Evolutionary conservation across 2,797 vertebrate genomes (phyloP).

Genomic region (Intellagama lesueurii): DNA sequence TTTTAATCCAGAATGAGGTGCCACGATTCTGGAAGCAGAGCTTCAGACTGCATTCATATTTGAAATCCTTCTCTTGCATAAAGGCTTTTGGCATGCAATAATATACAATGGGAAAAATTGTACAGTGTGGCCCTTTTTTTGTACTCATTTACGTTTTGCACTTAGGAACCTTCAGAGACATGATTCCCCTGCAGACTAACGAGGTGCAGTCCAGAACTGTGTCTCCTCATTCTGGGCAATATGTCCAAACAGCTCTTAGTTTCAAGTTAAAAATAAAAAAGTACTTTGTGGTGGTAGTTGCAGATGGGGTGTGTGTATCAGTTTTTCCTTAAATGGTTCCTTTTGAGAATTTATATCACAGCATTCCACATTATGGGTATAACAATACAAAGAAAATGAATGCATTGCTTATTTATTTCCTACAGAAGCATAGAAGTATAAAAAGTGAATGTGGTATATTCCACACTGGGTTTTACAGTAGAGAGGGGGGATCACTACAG

Average conservation of each 20-base stretch:
- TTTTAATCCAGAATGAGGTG: background rate
- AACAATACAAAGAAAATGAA: slow-evolving; percentile 48
- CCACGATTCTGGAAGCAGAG: background rate
- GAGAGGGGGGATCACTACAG: slow-evolving; percentile 44
- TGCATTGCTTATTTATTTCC: slow-evolving; percentile 72
- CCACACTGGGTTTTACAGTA: slow-evolving; percentile 46
- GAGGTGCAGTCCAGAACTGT: background rate
- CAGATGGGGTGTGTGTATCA: background rate
- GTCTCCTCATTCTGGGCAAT: background rate
- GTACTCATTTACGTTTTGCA: background rate
- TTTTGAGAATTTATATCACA: slow-evolving; percentile 58
- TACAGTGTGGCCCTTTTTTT: background rate
- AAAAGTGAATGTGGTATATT: slow-evolving; percentile 63
- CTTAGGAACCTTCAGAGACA: background rate
- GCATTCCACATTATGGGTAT: slow-evolving; percentile 67
- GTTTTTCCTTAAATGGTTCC: slow-evolving; percentile 35
- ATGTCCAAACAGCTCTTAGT: background rate
- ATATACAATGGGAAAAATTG: background rate
- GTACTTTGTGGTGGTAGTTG: background rate
- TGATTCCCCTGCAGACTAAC: background rate
- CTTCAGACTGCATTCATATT: background rate
- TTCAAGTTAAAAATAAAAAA: background rate
- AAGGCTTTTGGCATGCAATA: background rate
- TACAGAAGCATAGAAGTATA: slow-evolving; percentile 64
- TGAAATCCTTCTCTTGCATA: background rate